Evolutionary conservation across 2,888 invertebrate genomes (phyloP), one percentile per base, ranked within the genome.

Genomic region (Epirrhoe alternata): DNA sequence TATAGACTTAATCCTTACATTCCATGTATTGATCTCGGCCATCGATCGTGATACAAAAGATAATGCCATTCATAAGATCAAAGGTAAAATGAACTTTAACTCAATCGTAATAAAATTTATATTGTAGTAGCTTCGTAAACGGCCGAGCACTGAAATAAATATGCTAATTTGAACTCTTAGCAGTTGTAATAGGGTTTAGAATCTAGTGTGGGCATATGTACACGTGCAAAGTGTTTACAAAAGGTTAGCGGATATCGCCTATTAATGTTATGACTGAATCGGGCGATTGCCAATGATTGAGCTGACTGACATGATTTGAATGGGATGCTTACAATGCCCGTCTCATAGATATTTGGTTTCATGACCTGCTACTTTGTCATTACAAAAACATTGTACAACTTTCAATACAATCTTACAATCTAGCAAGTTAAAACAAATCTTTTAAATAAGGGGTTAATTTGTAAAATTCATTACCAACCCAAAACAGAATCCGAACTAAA

Each of bases 181-280:
- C 0, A 0, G 0, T 4, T 56, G 17, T 10, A 0, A 0, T 77
- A 83, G 30, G 59, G 79, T 78, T 61, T 14, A 69, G 38, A 73
- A 76, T 84, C 6, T 60, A 47, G 0, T 71, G 70, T 16, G 12
- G 17, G 33, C 52, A 42, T 35, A 55, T 66, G 54, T 75, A 87
- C 89, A 89, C 88, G 87, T 88, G 86, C 84, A 86, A 82, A 85
- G 78, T 80, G 84, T 84, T 81, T 83, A 83, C 78, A 86, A 88
- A 59, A 89, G 86, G 87, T 85, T 85, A 88, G 75, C 87, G 91
- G 91, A 92, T 92, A 92, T 91, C 78, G 83, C 86, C 89, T 89
- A 90, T 90, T 90, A 90, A 90, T 90, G 86, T 85, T 84, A 85
- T 81, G 84, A 82, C 82, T 86, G 87, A 82, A 86, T 86, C 86